Conservation (phyloP, 2,888 invertebrate genomes). For the Papilio elwesi region DNA sequence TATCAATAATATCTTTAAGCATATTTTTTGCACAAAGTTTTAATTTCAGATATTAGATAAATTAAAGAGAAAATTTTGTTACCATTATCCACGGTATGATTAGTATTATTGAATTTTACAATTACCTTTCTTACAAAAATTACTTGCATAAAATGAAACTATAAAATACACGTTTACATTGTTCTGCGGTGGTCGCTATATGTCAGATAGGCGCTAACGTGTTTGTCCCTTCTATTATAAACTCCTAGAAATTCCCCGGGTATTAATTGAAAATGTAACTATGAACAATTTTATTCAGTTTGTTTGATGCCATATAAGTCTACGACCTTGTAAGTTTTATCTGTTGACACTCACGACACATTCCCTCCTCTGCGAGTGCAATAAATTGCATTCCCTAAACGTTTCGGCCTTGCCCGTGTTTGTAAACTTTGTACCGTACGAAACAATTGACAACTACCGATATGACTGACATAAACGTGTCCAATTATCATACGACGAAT, state of each 20-base stretch:
- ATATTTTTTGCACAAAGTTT: too few relatives aligned
- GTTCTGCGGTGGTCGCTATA: too few relatives aligned
- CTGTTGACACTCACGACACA: slow-evolving; percentile 41
- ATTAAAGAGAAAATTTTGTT: too few relatives aligned
- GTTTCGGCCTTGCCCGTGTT: slow-evolving; percentile 65
- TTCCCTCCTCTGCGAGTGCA: slow-evolving; percentile 58
- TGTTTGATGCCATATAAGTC: slow-evolving; percentile 41
- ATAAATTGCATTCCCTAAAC: slow-evolving; percentile 66
- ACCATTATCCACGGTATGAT: too few relatives aligned
- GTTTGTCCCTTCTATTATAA: not conserved
- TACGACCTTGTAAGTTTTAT: slow-evolving; percentile 34
- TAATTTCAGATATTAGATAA: too few relatives aligned
- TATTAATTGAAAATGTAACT: slow-evolving; percentile 6
- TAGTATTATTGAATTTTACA: too few relatives aligned
- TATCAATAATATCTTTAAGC: too few relatives aligned
- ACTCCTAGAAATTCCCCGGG: not conserved
- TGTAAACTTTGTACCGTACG: slow-evolving; percentile 60
- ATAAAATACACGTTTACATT: too few relatives aligned
- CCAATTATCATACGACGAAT: slow-evolving; percentile 37
- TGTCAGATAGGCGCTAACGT: too few relatives aligned
- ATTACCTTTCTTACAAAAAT: too few relatives aligned
- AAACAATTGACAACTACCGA: slow-evolving; percentile 75
- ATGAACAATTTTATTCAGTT: slow-evolving; percentile 32
- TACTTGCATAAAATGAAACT: too few relatives aligned
- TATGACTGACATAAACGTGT: slow-evolving; percentile 58